Evolutionary conservation across 2,888 invertebrate genomes (phyloP), one percentile per base, ranked within the genome.

Genomic region (Cerastoderma edule): DNA sequence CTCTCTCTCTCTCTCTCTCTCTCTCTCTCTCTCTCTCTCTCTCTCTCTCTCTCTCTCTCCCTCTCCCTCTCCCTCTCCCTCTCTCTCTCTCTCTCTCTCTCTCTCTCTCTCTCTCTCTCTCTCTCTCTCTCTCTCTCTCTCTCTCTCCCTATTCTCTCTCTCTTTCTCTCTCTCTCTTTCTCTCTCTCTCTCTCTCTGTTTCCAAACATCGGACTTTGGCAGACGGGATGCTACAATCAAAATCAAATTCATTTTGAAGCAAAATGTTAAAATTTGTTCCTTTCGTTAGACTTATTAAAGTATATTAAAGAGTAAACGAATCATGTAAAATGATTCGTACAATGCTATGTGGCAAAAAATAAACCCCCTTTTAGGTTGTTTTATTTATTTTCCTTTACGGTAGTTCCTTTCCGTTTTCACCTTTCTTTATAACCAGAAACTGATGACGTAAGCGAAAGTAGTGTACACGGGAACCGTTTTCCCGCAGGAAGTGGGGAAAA

Each of bases 401-500:
- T n/a, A n/a, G n/a, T n/a, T n/a, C n/a, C n/a, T n/a, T n/a, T 44
- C 19, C 64, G 6, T 35, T 44, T 24, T 64, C 16, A 10, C 35
- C 5, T 5, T 53, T 53, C 27, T 53, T 19, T 19, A 6, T 50
- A 33, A 44, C 1, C 72, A 72, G 1, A 48, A 19, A 39, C 27
- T 64, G 73, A 67, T 74, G 67, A 80, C 76, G 80, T 73, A 48
- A 67, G 2, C 68, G 65, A 39, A 32, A 33, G 22, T 19, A 73
- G 80, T 5, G 73, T 44, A 33, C 71, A 72, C 74, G 74, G 67
- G 67, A 67, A 54, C 13, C 69, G 60, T 44, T 76, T 75, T 77
- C 70, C 54, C 80, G 67, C 80, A 77, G 80, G 80, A 80, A 80
- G 80, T 80, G 77, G 54, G 67, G 66, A 66, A 64, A 64, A 64